These are phyloP conservation scores for Setipinna tenuifilis DNA, from an alignment of 2,797 vertebrate genomes.

Conservation along the genomic window DNA sequence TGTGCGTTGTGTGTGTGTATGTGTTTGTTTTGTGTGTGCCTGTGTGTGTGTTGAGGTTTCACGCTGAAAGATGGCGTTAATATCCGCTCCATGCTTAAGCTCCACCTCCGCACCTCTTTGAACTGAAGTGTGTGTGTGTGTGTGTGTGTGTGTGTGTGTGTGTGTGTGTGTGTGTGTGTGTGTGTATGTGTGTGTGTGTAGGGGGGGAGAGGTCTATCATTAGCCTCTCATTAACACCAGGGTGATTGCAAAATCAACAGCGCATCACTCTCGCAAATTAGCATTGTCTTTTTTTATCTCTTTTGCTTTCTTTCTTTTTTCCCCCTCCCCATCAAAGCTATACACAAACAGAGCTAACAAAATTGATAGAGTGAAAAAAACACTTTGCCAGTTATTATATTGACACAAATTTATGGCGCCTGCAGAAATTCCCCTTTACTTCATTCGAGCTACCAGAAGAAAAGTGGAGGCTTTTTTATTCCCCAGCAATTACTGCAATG, in stretches of 20 bases:
- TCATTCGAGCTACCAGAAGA: background rate
- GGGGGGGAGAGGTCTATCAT: slow-evolving; percentile 8
- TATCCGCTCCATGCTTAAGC: background rate
- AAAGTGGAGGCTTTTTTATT: slow-evolving; percentile 8
- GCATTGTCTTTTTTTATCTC: background rate
- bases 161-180: no score
- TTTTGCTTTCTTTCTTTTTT: background rate
- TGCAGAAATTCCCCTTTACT: background rate
- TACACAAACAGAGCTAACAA: slow-evolving; percentile 1
- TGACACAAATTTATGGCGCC: slow-evolving; percentile 15
- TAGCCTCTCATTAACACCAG: background rate
- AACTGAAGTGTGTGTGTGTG: background rate
- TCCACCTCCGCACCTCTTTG: background rate
- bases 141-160: no score
- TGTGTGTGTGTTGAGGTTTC: slow-evolving; percentile 55
- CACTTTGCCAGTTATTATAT: slow-evolving; percentile 4
- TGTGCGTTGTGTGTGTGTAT: no score
- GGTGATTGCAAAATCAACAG: slow-evolving; percentile 23
- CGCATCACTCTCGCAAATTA: slow-evolving; percentile 18
- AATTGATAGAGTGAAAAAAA: slow-evolving; percentile 11
- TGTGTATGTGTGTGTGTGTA: no score
- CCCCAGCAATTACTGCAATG: background rate
- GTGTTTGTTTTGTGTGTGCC: background rate
- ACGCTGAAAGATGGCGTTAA: slow-evolving; percentile 57
- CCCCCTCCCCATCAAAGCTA: background rate